Evolutionary conservation across 2,113 vertebrate species (phyloP).

Genomic region (Oreotragus oreotragus): DNA sequence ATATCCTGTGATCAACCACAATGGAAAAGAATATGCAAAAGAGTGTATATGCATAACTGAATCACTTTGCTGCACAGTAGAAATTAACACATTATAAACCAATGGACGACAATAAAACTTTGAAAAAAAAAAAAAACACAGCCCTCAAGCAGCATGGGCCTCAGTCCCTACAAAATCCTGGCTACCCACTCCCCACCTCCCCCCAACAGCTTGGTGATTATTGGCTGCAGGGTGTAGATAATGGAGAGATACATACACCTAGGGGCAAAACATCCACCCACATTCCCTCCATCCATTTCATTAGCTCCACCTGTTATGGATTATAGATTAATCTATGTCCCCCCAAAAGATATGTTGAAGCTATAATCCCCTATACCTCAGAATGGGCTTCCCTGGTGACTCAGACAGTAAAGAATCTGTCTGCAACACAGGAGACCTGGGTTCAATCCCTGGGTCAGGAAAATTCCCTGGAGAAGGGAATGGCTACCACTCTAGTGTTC

Average conservation of each 20-base stretch:
- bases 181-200: no score
- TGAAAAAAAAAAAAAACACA: neutral
- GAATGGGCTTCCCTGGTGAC: neutral
- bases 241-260: neutral
- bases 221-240: neutral
- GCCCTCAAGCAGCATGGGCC: neutral
- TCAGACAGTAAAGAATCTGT: neutral
- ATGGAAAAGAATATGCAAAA: neutral
- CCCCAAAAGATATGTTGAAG: neutral
- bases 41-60: neutral
- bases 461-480: neutral
- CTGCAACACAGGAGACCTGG: neutral
- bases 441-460: neutral
- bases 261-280: neutral
- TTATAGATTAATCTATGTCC: neutral
- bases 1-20: neutral
- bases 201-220: neutral
- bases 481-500: neutral
- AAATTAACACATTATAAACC: neutral
- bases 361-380: neutral
- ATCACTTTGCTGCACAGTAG: neutral
- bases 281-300: rapidly evolving
- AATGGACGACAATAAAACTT: neutral
- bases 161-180: neutral
- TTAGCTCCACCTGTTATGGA: neutral